Base-by-base conservation (phyloP, 2,797 vertebrate species). In the Spinibarbus caldwelli region DNA sequence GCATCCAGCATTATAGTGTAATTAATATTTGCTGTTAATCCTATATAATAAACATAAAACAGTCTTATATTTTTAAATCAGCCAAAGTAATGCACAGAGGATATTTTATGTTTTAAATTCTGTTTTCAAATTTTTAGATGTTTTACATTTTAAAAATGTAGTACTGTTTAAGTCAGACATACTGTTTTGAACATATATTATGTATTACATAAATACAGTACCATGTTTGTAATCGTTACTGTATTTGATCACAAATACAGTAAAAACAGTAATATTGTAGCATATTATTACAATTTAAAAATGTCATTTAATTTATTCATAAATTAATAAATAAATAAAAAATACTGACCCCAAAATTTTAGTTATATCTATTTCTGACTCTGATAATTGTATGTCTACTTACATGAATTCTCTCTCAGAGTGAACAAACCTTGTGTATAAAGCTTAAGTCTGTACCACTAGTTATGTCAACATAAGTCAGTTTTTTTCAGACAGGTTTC, bases 1-100 rank as follows among this genome's bases (percentile, higher is more conserved):
- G 85, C 86, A 79, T 96, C 95, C 78, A 95, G 87, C 0, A 80
- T 94, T 2, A 96, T 78, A 47, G 86, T 94, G 45, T 90, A 95
- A 54, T 85, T 88, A 66, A 96, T 91, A 10, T 1, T 88, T 52
- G 93, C 94, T 57, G 52, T 10, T 8, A 89, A 36, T 36, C 19
- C 90, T 85, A 83, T 36, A 84, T 6, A 68, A 75, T 23, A 23
- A 38, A n/a, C 7, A 77, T 36, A 36, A n/a, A 57, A 2, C 9
- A 41, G 41, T 2, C 41, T 38, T 38, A 38, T 6, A 38, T 38
- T 1, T 36, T 6, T 6, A 36, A 36, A 6, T 15, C 45, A 47
- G 45, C 5, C 14, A 49, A 49, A 49, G 1, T 2, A 19, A 49
- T 49, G 6, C 47, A 49, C 47, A 49, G 12, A 47, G 45, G 17